Evolutionary conservation across 2,113 vertebrate genomes (phyloP).

Genomic region (Perca fluviatilis): DNA sequence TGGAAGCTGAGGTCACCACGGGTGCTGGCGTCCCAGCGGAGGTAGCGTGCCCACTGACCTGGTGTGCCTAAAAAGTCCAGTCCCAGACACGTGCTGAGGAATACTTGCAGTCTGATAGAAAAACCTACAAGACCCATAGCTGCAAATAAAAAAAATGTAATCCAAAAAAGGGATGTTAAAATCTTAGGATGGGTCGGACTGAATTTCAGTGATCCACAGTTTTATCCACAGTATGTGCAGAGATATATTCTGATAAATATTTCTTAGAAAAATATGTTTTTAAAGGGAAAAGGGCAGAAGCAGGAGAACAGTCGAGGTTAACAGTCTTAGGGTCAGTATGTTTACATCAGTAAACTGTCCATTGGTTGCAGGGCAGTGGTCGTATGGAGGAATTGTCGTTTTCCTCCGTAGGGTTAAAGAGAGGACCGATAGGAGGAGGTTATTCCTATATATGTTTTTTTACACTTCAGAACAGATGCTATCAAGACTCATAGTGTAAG

Average conservation of each 20-base stretch:
- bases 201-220: constrained; percentile 64
- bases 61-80: constrained; percentile 95
- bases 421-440: constrained; percentile 4
- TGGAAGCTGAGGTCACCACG: constrained; percentile 96
- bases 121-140: constrained; percentile 88
- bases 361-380: constrained; percentile 22
- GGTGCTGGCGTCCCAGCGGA: constrained; percentile 98
- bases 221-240: constrained; percentile 65
- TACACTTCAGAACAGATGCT: constrained; percentile 43
- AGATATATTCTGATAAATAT: constrained; percentile 64
- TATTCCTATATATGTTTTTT: not conserved
- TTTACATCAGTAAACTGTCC: constrained; percentile 57
- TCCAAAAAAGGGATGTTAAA: constrained; percentile 74
- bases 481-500: constrained; percentile 54
- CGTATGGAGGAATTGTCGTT: constrained; percentile 26
- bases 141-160: constrained; percentile 71
- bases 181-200: constrained; percentile 18
- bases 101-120: constrained; percentile 89
- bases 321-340: constrained; percentile 80
- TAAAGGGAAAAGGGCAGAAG: constrained; percentile 54
- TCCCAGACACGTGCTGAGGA: constrained; percentile 92
- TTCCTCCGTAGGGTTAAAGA: constrained; percentile 27
- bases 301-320: constrained; percentile 82
- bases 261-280: constrained; percentile 72
- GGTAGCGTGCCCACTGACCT: constrained; percentile 97